Percentiles rank a stretch among this genome's conserved stretches.
These are phyloP conservation scores for Ageneiosus marmoratus DNA, from an alignment of 2,113 vertebrate species.

Conservation along the genomic window DNA sequence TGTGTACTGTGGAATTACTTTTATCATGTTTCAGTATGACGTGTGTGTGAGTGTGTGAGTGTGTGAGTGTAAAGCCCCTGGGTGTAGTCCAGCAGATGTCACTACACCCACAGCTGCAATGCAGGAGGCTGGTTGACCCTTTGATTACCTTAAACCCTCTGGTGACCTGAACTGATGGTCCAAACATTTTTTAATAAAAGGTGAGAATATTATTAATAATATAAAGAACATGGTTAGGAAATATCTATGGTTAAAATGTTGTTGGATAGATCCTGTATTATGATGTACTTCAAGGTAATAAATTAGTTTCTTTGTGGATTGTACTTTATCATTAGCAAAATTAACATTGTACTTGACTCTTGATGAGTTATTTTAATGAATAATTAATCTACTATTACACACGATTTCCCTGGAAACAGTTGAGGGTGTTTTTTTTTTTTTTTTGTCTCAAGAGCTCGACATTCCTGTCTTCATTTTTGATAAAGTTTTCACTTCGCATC, in stretches of 20 bases:
- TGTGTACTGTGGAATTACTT: neutral
- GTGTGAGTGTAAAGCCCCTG: neutral
- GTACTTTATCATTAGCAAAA: neutral
- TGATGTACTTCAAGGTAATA: neutral
- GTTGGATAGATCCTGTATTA: neutral
- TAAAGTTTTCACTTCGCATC: constrained; percentile 6
- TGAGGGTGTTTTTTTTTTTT: neutral
- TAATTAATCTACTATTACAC: constrained; percentile 17
- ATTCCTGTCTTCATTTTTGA: neutral
- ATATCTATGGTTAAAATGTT: neutral
- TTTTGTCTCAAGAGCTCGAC: neutral
- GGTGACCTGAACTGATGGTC: neutral
- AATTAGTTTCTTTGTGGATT: neutral
- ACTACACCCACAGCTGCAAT: constrained; percentile 68
- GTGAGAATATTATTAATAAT: neutral
- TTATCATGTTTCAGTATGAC: neutral
- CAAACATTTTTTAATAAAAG: neutral
- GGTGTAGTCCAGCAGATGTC: constrained; percentile 75
- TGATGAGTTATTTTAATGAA: constrained; percentile 27
- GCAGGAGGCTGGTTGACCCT: constrained; percentile 58
- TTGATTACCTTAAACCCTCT: constrained; percentile 49
- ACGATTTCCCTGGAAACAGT: constrained; percentile 21
- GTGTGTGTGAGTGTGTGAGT: constrained; percentile 2
- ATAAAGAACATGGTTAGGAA: neutral
- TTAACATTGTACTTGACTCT: neutral